A percentile compares a stretch with the other conserved stretches of the same genome.
phyloP scores from a whole-genome alignment of 2,797 vertebrate genomes.

The Sebastiscus tertius region DNA sequence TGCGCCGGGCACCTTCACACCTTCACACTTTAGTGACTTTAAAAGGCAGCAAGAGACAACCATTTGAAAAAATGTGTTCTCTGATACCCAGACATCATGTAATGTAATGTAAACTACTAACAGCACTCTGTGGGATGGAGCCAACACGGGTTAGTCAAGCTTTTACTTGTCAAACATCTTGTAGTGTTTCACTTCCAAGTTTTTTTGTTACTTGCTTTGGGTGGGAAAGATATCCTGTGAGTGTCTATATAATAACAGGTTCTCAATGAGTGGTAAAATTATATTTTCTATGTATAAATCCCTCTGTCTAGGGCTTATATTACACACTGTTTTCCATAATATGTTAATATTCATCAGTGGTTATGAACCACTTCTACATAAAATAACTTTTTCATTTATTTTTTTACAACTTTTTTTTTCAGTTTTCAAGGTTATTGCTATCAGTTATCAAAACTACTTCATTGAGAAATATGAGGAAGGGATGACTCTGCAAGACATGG shows the following conservation, averaged over 20 bases:
- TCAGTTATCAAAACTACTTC: background rate
- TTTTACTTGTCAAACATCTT: background rate
- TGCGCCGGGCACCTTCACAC: conserved; percentile 20
- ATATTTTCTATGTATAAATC: background rate
- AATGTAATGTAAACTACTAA: conserved; percentile 18
- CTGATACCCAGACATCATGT: conserved; percentile 24
- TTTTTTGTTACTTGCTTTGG: background rate
- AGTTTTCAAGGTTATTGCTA: background rate
- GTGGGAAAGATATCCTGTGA: background rate
- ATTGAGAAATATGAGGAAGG: background rate
- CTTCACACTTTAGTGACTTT: conserved; percentile 40
- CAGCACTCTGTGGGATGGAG: background rate
- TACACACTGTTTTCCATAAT: background rate
- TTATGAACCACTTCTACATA: background rate
- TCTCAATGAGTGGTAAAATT: background rate
- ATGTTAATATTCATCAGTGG: background rate
- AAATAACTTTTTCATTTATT: background rate
- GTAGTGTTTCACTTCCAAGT: background rate
- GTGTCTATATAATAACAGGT: background rate
- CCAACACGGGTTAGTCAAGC: background rate
- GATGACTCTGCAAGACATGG: background rate
- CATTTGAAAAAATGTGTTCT: conserved; percentile 25
- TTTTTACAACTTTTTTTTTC: background rate
- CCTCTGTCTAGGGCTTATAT: background rate
- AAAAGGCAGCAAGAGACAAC: conserved; percentile 34